Evolutionary conservation across 2,888 invertebrate genomes (phyloP).

Genomic region (Meliscaeva auricollis): DNA sequence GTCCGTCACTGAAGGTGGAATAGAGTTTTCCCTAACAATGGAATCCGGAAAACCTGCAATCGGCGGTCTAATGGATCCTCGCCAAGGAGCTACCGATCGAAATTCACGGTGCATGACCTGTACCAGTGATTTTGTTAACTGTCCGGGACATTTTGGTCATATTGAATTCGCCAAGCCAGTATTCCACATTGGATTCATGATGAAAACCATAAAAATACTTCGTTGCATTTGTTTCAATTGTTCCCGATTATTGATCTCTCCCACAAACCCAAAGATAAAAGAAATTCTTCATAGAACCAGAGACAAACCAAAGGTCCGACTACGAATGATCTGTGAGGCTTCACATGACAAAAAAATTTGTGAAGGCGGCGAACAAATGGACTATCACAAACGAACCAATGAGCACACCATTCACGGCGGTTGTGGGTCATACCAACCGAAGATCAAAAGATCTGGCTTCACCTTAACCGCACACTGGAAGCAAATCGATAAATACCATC

Average conservation of each 20-base stretch:
- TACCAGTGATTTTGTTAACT: slow-evolving; percentile 97
- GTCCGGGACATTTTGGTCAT: slow-evolving; percentile 99
- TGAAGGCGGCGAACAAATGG: slow-evolving; percentile 98
- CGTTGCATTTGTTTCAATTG: slow-evolving; percentile 99
- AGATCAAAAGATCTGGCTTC: slow-evolving; percentile 92
- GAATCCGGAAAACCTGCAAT: slow-evolving; percentile 97
- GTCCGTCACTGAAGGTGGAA: slow-evolving; percentile 97
- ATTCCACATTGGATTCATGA: slow-evolving; percentile 97
- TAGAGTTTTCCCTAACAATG: slow-evolving; percentile 96
- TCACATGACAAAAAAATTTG: slow-evolving; percentile 98
- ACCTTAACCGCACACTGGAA: slow-evolving; percentile 98
- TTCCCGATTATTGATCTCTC: slow-evolving; percentile 95
- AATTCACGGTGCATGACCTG: slow-evolving; percentile 95
- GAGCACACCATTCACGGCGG: slow-evolving; percentile 84
- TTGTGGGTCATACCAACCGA: slow-evolving; percentile 97
- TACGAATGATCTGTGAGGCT: slow-evolving; percentile 93
- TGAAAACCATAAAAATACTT: slow-evolving; percentile 96
- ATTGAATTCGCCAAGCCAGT: slow-evolving; percentile 98
- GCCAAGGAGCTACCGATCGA: slow-evolving; percentile 97
- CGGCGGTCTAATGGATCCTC: slow-evolving; percentile 98
- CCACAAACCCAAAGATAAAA: slow-evolving; percentile 87
- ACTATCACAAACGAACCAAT: slow-evolving; percentile 81
- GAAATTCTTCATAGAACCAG: slow-evolving; percentile 93
- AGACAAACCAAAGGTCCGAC: slow-evolving; percentile 94
- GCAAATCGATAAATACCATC: slow-evolving; percentile 92